Evolutionary conservation across 2,113 vertebrate genomes (phyloP).

Genomic region (Cnemophilus loriae): DNA sequence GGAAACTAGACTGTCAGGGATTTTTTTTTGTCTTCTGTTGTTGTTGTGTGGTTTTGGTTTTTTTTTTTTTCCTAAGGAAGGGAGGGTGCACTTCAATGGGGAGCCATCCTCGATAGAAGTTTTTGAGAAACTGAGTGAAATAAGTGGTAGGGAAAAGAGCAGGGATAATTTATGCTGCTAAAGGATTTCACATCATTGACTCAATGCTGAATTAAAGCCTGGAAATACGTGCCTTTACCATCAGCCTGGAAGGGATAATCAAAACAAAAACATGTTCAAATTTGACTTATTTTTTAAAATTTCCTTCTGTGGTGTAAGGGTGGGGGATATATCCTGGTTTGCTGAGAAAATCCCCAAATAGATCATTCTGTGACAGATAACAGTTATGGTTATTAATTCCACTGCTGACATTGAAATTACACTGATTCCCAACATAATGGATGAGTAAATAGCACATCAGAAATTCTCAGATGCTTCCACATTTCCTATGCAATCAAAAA

Average conservation of each 20-base stretch:
- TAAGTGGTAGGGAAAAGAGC: background rate
- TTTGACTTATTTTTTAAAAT: background rate
- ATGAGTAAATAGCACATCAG: conserved; percentile 52
- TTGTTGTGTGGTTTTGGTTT: background rate
- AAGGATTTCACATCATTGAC: background rate
- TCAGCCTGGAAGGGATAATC: background rate
- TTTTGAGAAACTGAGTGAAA: background rate
- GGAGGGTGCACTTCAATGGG: background rate
- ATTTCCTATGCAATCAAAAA: conserved; percentile 45
- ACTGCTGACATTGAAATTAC: conserved; percentile 54
- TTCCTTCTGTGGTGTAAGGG: background rate
- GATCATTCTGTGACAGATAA: conserved; percentile 39
- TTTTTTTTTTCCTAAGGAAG: background rate
- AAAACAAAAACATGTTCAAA: background rate
- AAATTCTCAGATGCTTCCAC: conserved; percentile 38
- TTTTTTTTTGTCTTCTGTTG: no score
- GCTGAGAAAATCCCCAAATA: conserved; percentile 27
- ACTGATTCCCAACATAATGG: conserved; percentile 50
- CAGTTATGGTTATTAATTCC: conserved; percentile 48
- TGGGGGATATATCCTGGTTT: background rate
- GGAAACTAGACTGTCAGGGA: background rate
- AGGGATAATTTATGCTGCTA: background rate
- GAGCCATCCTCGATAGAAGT: background rate
- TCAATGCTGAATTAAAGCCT: background rate
- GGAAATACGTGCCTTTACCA: background rate